A percentile compares a stretch with the other conserved stretches of the same genome.
Evolutionary conservation across 2,113 vertebrate species (phyloP).

Genomic region (Saimiri boliviensis): DNA sequence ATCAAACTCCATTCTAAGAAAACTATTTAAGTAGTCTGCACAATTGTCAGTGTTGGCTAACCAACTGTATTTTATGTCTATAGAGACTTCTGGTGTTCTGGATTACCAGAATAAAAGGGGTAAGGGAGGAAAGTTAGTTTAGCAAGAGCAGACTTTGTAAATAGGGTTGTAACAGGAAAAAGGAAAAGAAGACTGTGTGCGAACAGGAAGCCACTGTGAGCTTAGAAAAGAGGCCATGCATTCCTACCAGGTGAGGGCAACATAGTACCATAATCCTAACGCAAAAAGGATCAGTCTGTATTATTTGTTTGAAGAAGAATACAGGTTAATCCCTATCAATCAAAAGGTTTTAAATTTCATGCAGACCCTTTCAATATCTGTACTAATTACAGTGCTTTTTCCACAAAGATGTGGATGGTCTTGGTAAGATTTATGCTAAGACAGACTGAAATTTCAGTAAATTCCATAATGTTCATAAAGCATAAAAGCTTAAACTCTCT

Average conservation of each 20-base stretch:
- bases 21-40: background rate
- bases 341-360: constrained; percentile 36
- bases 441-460: constrained; percentile 10
- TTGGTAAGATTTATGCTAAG: background rate
- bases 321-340: background rate
- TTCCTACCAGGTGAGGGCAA: constrained; percentile 32
- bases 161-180: constrained; percentile 54
- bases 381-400: background rate
- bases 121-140: background rate
- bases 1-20: constrained; percentile 12
- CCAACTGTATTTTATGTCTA: background rate
- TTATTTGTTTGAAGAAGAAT: background rate
- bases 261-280: background rate
- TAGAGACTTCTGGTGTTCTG: constrained; percentile 7
- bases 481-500: background rate
- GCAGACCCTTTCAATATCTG: background rate
- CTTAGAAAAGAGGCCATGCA: background rate
- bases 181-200: constrained; percentile 15
- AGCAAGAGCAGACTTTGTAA: constrained; percentile 30
- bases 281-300: background rate
- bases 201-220: background rate
- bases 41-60: background rate
- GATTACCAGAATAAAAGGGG: background rate
- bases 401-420: background rate
- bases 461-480: constrained; percentile 10